A percentile compares a stretch with the other conserved stretches of the same genome.
Evolutionary conservation across 2,113 vertebrate species (phyloP).

Genomic region (Tricholaema leucomelas): DNA sequence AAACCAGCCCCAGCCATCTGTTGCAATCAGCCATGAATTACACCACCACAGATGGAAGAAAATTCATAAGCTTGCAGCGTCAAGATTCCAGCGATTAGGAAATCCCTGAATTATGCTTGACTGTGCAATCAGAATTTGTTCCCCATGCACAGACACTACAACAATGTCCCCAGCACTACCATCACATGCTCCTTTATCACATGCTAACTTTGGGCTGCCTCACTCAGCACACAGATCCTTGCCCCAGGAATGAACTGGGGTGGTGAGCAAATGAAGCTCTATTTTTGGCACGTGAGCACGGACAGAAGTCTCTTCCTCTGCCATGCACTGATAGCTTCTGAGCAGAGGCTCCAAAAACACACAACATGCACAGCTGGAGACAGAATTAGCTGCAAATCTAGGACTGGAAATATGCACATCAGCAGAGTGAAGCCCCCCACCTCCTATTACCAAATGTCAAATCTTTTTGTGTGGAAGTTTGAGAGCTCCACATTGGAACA

Average conservation of each 20-base stretch:
- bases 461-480: neutral
- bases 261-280: neutral
- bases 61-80: conserved; percentile 30
- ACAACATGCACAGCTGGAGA: neutral
- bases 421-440: neutral
- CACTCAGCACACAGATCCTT: neutral
- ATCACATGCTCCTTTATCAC: neutral
- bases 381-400: neutral
- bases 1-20: conserved; percentile 18
- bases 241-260: neutral
- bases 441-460: neutral
- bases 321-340: neutral
- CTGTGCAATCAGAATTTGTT: neutral
- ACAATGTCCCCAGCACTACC: fast-evolving
- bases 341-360: neutral
- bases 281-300: neutral
- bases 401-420: neutral
- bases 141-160: neutral
- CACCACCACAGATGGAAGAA: conserved; percentile 51
- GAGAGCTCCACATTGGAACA: conserved; percentile 20
- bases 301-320: neutral
- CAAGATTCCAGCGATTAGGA: conserved; percentile 45
- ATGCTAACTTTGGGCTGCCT: neutral
- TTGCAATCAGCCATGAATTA: conserved; percentile 39
- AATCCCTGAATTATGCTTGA: conserved; percentile 4